These are phyloP conservation scores for Smittia sp. DNA, from an alignment of 2,888 invertebrate genomes.

Conservation along the genomic window DNA sequence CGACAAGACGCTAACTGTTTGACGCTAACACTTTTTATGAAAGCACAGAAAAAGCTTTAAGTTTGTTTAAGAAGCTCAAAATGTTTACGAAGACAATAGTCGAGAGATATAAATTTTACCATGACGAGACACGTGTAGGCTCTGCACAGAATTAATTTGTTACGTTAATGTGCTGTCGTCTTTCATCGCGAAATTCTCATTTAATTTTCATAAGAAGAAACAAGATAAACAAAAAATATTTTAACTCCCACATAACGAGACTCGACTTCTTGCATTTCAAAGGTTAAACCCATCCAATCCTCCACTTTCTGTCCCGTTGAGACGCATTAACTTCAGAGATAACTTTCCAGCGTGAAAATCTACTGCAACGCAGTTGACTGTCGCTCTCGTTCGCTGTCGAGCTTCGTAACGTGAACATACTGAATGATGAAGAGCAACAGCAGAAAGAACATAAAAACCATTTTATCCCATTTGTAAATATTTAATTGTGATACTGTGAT, in stretches of 20 bases:
- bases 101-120: too few relatives aligned
- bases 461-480: conserved; percentile 37
- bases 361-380: neutral
- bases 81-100: too few relatives aligned
- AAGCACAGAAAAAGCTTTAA: too few relatives aligned
- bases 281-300: neutral
- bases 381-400: neutral
- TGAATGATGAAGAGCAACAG: neutral
- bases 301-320: conserved; percentile 7
- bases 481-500: conserved; percentile 32
- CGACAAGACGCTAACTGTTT: too few relatives aligned
- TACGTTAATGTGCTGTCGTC: too few relatives aligned
- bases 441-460: conserved; percentile 3
- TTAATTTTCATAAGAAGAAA: neutral
- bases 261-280: too few relatives aligned
- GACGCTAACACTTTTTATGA: too few relatives aligned
- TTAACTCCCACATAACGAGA: too few relatives aligned
- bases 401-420: neutral
- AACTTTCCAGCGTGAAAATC: conserved; percentile 6
- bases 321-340: conserved; percentile 34
- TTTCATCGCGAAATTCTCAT: too few relatives aligned
- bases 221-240: neutral
- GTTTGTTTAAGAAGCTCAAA: too few relatives aligned
- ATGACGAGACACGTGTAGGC: too few relatives aligned
- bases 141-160: too few relatives aligned